Evolutionary conservation across 2,797 vertebrate species (phyloP), one percentile per base, ranked within the genome.

Genomic region (Antennarius maculatus): DNA sequence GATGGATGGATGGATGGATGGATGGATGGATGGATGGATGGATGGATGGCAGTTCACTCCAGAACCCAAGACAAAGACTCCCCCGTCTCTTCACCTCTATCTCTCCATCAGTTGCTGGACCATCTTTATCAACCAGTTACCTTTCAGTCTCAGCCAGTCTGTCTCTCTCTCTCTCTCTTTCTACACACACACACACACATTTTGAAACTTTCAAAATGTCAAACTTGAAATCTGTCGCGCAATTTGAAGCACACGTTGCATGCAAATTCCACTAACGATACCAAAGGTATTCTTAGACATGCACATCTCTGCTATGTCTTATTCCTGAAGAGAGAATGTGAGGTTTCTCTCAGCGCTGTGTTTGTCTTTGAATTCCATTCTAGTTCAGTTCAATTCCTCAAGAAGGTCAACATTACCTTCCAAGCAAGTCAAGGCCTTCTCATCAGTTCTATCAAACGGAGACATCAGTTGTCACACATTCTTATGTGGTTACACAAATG

Each of bases 301-400:
- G 27, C 18, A 43, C 12, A 43, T 15, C 12, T 43, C 14, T 49
- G 31, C 41, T 52, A 23, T 54, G 7, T 5, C 42, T 42, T 54
- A 3, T 5, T 58, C 57, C 15, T 50, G 8, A 56, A 29, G 16
- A 16, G 16, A 48, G 41, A 54, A 57, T 57, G 54, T 64, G 62
- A 56, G 7, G 64, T 49, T 63, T 74, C 12, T 46, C 49, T 0
- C n/a, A 49, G 58, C 53, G 69, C 71, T 43, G 1, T 31, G 23
- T 55, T 55, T 59, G 71, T 83, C 84, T 83, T 76, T 52, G 68
- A 80, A 81, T 77, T 73, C 62, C 61, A 39, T 3, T 52, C 43
- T 29, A 49, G 15, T 27, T 31, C 31, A 66, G 52, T 81, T 62
- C 52, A 55, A 72, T 82, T 78, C 69, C 55, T 45, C 57, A 46